Percentiles rank a stretch among this genome's conserved stretches.
These are phyloP conservation scores for Neodiprion fabricii DNA, from an alignment of 1,140 invertebrate species.

Conservation along the genomic window DNA sequence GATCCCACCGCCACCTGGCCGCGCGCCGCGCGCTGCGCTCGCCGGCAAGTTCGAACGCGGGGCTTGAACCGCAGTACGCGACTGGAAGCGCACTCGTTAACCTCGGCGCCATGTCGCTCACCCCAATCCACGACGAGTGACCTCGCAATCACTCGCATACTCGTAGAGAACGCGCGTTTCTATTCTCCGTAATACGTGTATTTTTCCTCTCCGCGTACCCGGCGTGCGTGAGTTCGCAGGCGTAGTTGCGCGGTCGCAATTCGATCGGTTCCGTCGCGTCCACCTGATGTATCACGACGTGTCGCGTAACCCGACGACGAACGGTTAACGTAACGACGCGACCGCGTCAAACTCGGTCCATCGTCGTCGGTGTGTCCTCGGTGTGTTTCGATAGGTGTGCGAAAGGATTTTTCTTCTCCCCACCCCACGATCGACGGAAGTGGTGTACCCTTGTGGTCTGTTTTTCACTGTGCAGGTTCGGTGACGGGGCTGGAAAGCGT, in stretches of 20 bases:
- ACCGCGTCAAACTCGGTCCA: too few relatives aligned
- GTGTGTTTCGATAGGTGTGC: too few relatives aligned
- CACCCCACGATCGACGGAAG: too few relatives aligned
- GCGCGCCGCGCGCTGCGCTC: conserved; percentile 40
- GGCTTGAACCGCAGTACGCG: conserved; percentile 55
- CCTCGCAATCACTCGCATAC: conserved; percentile 34
- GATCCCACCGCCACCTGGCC: conserved; percentile 36
- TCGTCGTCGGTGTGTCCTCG: too few relatives aligned
- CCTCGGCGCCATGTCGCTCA: conserved; percentile 29
- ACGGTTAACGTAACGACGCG: too few relatives aligned
- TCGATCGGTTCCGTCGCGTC: conserved; percentile 10
- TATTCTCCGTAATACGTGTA: conserved; percentile 12
- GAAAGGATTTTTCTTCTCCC: too few relatives aligned
- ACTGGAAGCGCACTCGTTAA: conserved; percentile 48
- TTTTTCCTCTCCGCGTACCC: conserved; percentile 38
- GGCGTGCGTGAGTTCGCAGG: neutral
- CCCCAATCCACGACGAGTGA: neutral
- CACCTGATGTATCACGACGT: too few relatives aligned
- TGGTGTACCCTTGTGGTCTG: too few relatives aligned
- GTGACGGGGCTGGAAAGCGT: too few relatives aligned
- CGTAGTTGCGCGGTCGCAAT: conserved; percentile 36
- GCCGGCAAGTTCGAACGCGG: conserved; percentile 51
- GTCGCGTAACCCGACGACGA: too few relatives aligned
- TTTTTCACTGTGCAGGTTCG: too few relatives aligned
- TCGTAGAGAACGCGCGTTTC: conserved; percentile 17